Conservation (phyloP, 2,888 invertebrate species). For the Tuberolachnus salignus region DNA sequence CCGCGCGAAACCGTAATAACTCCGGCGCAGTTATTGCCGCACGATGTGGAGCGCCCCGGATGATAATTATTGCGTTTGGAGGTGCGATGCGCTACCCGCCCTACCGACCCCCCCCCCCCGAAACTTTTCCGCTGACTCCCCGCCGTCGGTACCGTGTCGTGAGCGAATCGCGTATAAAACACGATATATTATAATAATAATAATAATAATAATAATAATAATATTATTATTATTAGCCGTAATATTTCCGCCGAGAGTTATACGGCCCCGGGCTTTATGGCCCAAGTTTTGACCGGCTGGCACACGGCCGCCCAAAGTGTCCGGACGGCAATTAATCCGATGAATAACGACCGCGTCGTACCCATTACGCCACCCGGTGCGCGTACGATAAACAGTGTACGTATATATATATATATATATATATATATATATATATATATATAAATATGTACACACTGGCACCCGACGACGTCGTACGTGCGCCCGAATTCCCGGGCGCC, state of each 20-base stretch:
- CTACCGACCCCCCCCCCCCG: no score
- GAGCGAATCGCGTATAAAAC: neutral
- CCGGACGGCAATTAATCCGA: conserved; percentile 47
- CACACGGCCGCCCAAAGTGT: conserved; percentile 22
- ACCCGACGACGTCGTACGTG: neutral
- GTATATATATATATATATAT: no score
- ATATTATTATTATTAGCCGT: conserved; percentile 8
- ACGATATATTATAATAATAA: neutral
- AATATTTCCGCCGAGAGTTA: conserved; percentile 19
- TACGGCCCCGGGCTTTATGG: conserved; percentile 42
- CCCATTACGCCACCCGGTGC: neutral
- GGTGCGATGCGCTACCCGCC: neutral
- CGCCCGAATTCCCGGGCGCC: no score
- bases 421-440: no score
- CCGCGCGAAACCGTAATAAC: no score
- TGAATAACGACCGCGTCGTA: conserved; percentile 25
- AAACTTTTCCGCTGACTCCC: neutral
- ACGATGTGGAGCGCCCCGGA: neutral
- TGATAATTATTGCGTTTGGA: neutral
- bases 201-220: neutral
- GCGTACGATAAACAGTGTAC: no score
- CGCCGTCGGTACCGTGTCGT: no score
- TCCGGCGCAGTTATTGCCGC: no score
- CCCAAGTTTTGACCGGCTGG: conserved; percentile 48
- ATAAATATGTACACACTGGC: no score